Evolutionary conservation across 2,888 invertebrate species (phyloP).

Genomic region (Cyclophora punctaria): DNA sequence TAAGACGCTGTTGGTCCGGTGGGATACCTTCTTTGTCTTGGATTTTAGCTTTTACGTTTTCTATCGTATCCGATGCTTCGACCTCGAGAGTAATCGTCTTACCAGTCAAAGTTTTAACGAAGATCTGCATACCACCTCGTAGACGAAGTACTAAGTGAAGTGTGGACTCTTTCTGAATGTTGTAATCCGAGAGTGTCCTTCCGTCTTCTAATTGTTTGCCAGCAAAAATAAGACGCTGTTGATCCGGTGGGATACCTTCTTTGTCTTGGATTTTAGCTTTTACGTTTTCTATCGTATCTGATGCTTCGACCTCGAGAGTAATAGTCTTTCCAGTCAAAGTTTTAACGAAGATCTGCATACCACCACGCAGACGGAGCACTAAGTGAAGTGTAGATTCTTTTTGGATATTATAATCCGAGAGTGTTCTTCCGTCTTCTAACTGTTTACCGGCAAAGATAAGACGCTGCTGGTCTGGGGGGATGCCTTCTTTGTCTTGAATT

Average conservation of each 20-base stretch:
- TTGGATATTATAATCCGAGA: too few species aligned
- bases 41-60: conserved; percentile 30
- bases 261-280: conserved; percentile 34
- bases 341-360: conserved; percentile 23
- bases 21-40: conserved; percentile 31
- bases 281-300: conserved; percentile 32
- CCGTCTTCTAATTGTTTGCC: conserved; percentile 38
- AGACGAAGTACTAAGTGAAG: conserved; percentile 34
- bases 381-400: too few species aligned
- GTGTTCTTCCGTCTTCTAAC: too few species aligned
- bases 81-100: conserved; percentile 40
- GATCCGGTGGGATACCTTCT: conserved; percentile 31
- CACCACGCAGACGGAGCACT: too few species aligned
- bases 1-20: conserved; percentile 28
- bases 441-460: too few species aligned
- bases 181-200: conserved; percentile 36
- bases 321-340: conserved; percentile 31
- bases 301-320: conserved; percentile 28
- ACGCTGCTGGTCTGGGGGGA: too few species aligned
- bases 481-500: conserved; percentile 72
- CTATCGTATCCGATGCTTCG: conserved; percentile 28
- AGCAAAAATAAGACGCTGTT: conserved; percentile 29
- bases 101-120: conserved; percentile 37
- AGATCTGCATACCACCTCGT: conserved; percentile 40
- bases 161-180: conserved; percentile 39